A percentile compares a stretch with the other conserved stretches of the same genome.
phyloP scores from a whole-genome alignment of 2,888 invertebrate genomes.

The Orgyia antiqua region DNA sequence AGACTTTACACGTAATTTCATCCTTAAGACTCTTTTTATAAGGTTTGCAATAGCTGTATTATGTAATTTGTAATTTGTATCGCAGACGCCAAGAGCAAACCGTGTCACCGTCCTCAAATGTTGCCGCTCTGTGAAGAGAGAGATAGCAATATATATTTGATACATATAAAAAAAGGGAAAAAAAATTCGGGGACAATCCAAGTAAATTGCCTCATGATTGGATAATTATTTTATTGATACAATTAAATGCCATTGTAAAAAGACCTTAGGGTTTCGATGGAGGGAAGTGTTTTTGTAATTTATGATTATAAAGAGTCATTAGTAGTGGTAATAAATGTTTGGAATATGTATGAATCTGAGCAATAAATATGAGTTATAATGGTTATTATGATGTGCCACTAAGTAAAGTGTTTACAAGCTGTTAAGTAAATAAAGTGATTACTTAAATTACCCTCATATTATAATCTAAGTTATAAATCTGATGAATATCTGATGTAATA shows the following conservation, averaged over 20 bases:
- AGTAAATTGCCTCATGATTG: slow-evolving; percentile 73
- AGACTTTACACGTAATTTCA: slow-evolving; percentile 5
- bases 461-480: too few relatives aligned
- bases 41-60: slow-evolving; percentile 9
- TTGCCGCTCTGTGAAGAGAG: slow-evolving; percentile 37
- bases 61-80: slow-evolving; percentile 27
- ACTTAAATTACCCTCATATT: too few relatives aligned
- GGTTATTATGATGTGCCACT: slow-evolving; percentile 3
- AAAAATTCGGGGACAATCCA: slow-evolving; percentile 46
- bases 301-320: slow-evolving; percentile 24
- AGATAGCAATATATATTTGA: slow-evolving; percentile 25
- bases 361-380: slow-evolving; percentile 10
- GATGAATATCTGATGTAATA: too few relatives aligned
- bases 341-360: neutral
- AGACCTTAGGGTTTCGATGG: slow-evolving; percentile 36
- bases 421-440: neutral
- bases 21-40: slow-evolving; percentile 3
- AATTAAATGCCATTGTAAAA: slow-evolving; percentile 57
- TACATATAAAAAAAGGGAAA: slow-evolving; percentile 30
- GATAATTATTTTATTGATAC: slow-evolving; percentile 77
- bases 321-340: slow-evolving; percentile 7
- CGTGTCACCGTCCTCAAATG: slow-evolving; percentile 54
- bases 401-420: slow-evolving; percentile 4
- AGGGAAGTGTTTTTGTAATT: slow-evolving; percentile 36
- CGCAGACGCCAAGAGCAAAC: slow-evolving; percentile 44